These are phyloP conservation scores for Epinotia demarniana DNA, from an alignment of 2,888 invertebrate genomes.

Conservation along the genomic window DNA sequence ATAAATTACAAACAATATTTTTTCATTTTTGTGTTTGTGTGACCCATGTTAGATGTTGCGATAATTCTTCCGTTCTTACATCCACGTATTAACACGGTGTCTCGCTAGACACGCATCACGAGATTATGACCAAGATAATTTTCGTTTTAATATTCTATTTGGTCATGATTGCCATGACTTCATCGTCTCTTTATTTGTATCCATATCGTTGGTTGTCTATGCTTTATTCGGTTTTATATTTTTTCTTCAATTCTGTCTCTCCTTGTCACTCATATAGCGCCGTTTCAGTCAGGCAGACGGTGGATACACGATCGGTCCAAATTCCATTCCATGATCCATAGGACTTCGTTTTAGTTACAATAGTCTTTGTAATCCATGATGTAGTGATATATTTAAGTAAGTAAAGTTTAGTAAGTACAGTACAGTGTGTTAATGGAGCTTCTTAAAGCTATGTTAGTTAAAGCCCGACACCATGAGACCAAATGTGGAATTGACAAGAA, in stretches of 20 bases:
- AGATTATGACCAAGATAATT: background rate
- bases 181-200: background rate
- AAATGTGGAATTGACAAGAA: conserved; percentile 32
- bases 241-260: background rate
- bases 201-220: background rate
- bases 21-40: conserved; percentile 31
- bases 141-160: background rate
- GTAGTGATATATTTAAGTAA: conserved; percentile 7
- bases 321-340: conserved; percentile 26
- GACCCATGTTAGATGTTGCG: conserved; percentile 48
- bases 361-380: background rate
- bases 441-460: conserved; percentile 57
- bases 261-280: conserved; percentile 1
- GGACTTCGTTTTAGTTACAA: background rate
- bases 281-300: background rate
- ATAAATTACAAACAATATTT: conserved; percentile 45
- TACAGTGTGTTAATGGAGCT: conserved; percentile 55
- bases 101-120: background rate
- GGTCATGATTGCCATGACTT: background rate
- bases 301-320: conserved; percentile 6
- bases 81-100: background rate
- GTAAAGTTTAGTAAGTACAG: conserved; percentile 41
- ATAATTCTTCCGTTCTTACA: conserved; percentile 34
- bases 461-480: conserved; percentile 48
- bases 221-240: background rate